Base-by-base conservation (phyloP, 2,888 invertebrate genomes). In the Cenopis cana region DNA sequence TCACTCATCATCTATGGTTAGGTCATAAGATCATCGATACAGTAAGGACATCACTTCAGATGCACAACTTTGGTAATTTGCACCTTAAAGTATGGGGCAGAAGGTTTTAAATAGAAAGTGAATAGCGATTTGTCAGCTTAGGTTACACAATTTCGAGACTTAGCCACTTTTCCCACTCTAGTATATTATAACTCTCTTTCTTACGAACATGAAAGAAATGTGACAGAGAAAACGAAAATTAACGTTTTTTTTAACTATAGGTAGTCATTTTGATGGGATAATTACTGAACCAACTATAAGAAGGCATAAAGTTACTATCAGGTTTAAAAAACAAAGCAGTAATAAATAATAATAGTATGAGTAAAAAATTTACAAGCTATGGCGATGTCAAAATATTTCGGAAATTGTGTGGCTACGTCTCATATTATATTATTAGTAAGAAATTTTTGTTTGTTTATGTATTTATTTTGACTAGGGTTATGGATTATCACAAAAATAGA, bases 1-100 rank as follows among this genome's bases (percentile, higher is more conserved):
- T 9, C 64, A 64, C 64, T 52, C 52, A 54, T 62, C 50, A 50
- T 64, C n/a, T 14, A 41, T 41, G 18, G 38, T 38, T 54, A 64
- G 52, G 38, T 54, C 62, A 52, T 20, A 0, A 36, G n/a, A 11
- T 24, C 9, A 20, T 20, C 24, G 24, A 8, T 33, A 61, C 14
- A 14, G 24, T 0, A 60, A 29, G 11, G 11, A 2, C 5, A 17
- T 33, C 9, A n/a, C 9, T 38, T 57, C 11, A 18, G 12, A 20
- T 6, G n/a, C 46, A 60, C 46, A 8, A 14, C 14, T 41, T 60
- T 46, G 60, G 46, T 24, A 46, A 24, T 60, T 24, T n/a, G 46
- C 29, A 60, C 60, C 41, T 60, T 49, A 29, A 46, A 8, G n/a
- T 46, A 46, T 11, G 0, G 24, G 46, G 46, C 60, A 60, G 14